phyloP scores from a whole-genome alignment of 2,113 vertebrate species.

The Eidolon helvum region DNA sequence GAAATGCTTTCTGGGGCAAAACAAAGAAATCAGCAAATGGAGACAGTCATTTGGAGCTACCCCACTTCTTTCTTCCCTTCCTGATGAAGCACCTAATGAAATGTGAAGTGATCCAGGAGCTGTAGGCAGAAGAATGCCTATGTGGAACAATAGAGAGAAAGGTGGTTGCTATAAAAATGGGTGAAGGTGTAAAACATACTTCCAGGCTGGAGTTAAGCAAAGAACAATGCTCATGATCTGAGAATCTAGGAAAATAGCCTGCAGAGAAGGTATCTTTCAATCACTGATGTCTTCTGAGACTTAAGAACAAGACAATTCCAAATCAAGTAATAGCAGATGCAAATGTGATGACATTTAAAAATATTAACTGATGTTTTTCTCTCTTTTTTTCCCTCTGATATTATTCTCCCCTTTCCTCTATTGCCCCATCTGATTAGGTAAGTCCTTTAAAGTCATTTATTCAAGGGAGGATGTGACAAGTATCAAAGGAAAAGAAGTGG shows the following conservation, averaged over 20 bases:
- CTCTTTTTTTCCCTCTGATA: neutral
- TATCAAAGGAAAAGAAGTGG: neutral
- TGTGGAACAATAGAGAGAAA: neutral
- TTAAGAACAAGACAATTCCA: slow-evolving; percentile 3
- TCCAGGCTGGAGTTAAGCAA: neutral
- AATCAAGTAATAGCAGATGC: neutral
- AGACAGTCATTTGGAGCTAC: slow-evolving; percentile 43
- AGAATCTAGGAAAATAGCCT: neutral
- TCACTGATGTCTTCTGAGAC: neutral
- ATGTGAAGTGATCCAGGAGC: slow-evolving; percentile 59
- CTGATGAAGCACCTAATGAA: slow-evolving; percentile 64
- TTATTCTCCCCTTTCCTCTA: neutral
- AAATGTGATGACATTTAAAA: neutral
- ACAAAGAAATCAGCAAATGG: slow-evolving; percentile 61
- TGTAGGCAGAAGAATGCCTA: neutral
- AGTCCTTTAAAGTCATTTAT: neutral
- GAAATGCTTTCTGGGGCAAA: slow-evolving; percentile 62
- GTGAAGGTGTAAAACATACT: neutral
- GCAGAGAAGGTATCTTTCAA: neutral
- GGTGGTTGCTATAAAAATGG: neutral
- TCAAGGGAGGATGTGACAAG: neutral
- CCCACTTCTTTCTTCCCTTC: slow-evolving; percentile 29
- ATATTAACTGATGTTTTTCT: neutral
- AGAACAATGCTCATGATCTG: neutral
- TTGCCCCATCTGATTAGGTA: neutral